These are phyloP conservation scores for Lasioglossum lativentre DNA, from an alignment of 2,888 invertebrate species.

Conservation along the genomic window DNA sequence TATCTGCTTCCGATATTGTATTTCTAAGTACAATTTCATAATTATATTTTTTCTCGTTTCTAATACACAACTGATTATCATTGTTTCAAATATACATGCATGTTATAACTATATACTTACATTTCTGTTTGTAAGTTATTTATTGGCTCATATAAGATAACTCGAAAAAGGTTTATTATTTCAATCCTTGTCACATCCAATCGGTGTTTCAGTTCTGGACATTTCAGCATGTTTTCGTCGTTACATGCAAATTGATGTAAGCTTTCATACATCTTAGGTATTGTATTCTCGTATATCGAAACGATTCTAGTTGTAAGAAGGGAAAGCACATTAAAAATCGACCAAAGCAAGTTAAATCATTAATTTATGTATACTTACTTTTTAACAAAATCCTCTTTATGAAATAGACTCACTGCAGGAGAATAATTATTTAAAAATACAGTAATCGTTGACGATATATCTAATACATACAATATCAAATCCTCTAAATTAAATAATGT, in stretches of 20 bases:
- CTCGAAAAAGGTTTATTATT: conserved; percentile 84
- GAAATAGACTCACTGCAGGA: conserved; percentile 86
- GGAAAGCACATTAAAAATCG: conserved; percentile 14
- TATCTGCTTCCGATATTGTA: conserved; percentile 72
- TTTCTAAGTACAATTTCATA: conserved; percentile 60
- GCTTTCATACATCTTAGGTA: conserved; percentile 89
- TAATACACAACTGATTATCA: conserved; percentile 3
- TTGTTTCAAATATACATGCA: conserved; percentile 23
- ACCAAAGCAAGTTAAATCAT: not conserved
- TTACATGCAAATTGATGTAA: conserved; percentile 85
- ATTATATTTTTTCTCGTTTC: conserved; percentile 24
- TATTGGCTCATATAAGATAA: conserved; percentile 82
- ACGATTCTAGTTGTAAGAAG: conserved; percentile 87
- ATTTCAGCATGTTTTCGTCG: conserved; percentile 83
- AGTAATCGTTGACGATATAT: conserved; percentile 89
- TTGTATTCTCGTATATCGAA: conserved; percentile 90
- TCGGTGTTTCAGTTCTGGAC: conserved; percentile 84
- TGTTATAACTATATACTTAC: conserved; percentile 77
- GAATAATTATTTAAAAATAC: conserved; percentile 90
- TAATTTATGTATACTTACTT: conserved; percentile 78
- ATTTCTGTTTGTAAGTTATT: conserved; percentile 75
- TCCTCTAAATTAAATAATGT: conserved; percentile 87
- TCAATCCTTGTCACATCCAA: conserved; percentile 86
- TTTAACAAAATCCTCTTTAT: conserved; percentile 86
- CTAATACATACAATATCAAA: conserved; percentile 89